These are phyloP conservation scores for Actinemys pallida DNA, from an alignment of 2,113 vertebrate genomes.

Conservation along the genomic window DNA sequence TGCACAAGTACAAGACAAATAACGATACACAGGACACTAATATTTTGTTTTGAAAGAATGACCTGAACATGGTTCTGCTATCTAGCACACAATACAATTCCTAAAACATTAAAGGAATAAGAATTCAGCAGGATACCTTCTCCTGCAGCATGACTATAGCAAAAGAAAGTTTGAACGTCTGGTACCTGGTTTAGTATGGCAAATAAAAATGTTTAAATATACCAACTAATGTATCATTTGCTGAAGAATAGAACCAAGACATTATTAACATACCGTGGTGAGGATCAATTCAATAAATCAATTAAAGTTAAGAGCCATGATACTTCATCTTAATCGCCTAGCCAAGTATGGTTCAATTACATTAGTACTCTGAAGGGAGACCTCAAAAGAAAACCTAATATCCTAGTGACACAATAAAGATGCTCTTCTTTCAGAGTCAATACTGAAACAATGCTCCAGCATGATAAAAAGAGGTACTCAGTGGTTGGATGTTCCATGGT, in stretches of 20 bases:
- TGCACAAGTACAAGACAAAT: neutral
- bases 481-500: neutral
- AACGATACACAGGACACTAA: neutral
- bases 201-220: neutral
- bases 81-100: neutral
- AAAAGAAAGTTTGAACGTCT: neutral
- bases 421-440: neutral
- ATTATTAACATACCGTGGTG: neutral
- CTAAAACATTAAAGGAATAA: neutral
- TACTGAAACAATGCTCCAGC: neutral
- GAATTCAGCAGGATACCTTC: slow-evolving; percentile 21
- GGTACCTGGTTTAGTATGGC: neutral
- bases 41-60: neutral
- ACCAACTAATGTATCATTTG: neutral
- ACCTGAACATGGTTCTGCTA: neutral
- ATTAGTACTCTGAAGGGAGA: rapidly evolving
- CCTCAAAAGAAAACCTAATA: neutral
- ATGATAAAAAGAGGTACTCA: neutral
- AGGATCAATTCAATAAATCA: neutral
- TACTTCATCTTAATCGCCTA: neutral
- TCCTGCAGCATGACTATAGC: neutral
- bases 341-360: neutral
- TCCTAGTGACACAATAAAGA: rapidly evolving
- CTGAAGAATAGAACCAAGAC: neutral
- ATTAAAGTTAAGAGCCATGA: neutral